Base-by-base conservation (phyloP, 2,797 vertebrate species). In the Falco peregrinus region DNA sequence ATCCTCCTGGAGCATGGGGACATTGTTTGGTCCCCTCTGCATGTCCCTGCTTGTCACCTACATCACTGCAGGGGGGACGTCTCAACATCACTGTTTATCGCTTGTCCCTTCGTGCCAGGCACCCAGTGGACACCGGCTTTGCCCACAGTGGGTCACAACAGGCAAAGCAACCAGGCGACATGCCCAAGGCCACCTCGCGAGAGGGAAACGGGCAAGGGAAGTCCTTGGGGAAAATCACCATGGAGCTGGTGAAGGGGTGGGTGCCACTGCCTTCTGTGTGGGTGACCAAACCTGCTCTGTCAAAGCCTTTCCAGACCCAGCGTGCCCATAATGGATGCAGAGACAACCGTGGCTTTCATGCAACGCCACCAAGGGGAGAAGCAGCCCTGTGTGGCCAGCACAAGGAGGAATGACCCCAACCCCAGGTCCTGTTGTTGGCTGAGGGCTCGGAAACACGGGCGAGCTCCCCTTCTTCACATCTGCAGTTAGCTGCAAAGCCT, bases 31-130 rank as follows among this genome's bases (percentile, higher is more conserved):
- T 68, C 31, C 54, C 54, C 41, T 73, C 59, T 26, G 74, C 45
- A 6, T 1, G 0, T 16, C 47, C 48, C 54, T 33, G 53, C 47
- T 67, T 24, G 53, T 53, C 81, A 80, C 54, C 41, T 12, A 29
- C 25, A 11, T 67, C 28, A 0, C 74, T 16, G 39, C 45, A 6
- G 24, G 24, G 28, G 13, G 29, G 21, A 31, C 20, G 16, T 5
- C 51, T 45, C 53, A 10, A 25, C 1, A 4, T 15, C 57, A 14
- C 43, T 3, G 0, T 16, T 37, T 16, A 65, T 25, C 1, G 0
- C 28, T 33, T 3, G 0, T 17, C 24, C 47, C 37, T 45, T 29
- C n/a, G 16, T 18, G n/a, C 29, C n/a, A 31, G 54, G 7, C 4
- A 2, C 50, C 60, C 56, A 37, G 37, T 1, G 2, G 63, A 70